Evolutionary conservation across 2,113 vertebrate species (phyloP), one percentile per base, ranked within the genome.

Genomic region (Mionectes macconnelli): DNA sequence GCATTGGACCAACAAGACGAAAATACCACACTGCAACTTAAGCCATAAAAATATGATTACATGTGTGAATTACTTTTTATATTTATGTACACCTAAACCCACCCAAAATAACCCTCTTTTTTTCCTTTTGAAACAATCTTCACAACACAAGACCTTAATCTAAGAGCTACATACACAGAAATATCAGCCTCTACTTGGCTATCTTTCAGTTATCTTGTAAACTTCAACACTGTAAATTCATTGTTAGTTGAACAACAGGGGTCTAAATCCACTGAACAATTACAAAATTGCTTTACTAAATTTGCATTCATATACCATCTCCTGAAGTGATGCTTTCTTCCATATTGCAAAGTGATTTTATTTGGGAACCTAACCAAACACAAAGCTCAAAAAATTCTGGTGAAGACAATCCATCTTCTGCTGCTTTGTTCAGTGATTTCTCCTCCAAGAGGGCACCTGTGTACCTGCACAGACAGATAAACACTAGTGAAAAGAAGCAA

Each of bases 311-410:
- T 70, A 75, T 97, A 98, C 98, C 98, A 84, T 98, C 97, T 78
- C 89, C 85, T 37, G 98, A 98, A 23, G 97, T 98, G 52, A 99
- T 98, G 96, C 97, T 98, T 96, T 99, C 99, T 97, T 99, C 99
- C 97, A 99, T 97, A 37, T 96, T 95, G 95, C 98, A 98, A 28
- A 99, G 95, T 11, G 97, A 94, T 64, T 99, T 98, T 85, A 99
- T 98, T 63, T 98, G 97, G 88, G 98, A 97, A 12, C 98, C 95
- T 66, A 99, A 94, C 99, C 99, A 99, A 96, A 97, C 6, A 22
- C 99, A 99, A 35, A 99, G 98, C n/a, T 98, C 98, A 92, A 98
- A 98, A 94, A 98, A 99, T 53, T 99, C 98, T 25, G 97, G 94
- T 3, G 99, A 99, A 72, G 97, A 97, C 75, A 99, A 97, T 42